Conservation (phyloP, 2,113 vertebrate genomes). For the Thryonomys swinderianus region DNA sequence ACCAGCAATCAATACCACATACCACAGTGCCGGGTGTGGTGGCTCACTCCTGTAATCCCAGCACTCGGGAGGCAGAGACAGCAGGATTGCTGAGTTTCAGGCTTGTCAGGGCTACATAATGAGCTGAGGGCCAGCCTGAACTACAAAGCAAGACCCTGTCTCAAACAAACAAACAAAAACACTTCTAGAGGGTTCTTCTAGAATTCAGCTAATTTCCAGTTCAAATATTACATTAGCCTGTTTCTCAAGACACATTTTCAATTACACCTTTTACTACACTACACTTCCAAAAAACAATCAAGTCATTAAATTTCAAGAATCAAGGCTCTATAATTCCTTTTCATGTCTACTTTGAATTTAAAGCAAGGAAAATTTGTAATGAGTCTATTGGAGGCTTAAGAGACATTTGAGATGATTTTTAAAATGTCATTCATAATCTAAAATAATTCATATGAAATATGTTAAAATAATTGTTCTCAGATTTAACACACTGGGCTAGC, state of each 20-base stretch:
- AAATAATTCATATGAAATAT: not conserved
- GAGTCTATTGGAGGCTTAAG: not conserved
- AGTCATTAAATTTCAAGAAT: not conserved
- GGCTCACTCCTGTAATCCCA: too few species aligned
- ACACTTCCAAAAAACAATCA: not conserved
- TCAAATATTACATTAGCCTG: not conserved
- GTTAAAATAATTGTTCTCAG: not conserved
- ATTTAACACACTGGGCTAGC: not conserved
- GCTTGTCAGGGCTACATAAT: too few species aligned
- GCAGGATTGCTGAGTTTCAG: too few species aligned
- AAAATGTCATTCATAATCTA: not conserved
- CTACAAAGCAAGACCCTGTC: too few species aligned
- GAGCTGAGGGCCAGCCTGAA: too few species aligned
- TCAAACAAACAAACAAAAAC: too few species aligned
- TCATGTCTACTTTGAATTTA: not conserved
- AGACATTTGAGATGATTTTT: not conserved
- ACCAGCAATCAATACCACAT: too few species aligned
- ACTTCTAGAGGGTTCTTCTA: not conserved
- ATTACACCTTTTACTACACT: not conserved
- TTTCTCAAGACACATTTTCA: not conserved
- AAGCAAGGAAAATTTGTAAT: not conserved
- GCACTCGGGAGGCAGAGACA: too few species aligned
- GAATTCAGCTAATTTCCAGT: conserved; percentile 10
- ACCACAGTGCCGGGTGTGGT: too few species aligned
- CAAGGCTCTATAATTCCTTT: not conserved